phyloP scores from a whole-genome alignment of 2,797 vertebrate genomes.

The Pyrocephalus nanus region DNA sequence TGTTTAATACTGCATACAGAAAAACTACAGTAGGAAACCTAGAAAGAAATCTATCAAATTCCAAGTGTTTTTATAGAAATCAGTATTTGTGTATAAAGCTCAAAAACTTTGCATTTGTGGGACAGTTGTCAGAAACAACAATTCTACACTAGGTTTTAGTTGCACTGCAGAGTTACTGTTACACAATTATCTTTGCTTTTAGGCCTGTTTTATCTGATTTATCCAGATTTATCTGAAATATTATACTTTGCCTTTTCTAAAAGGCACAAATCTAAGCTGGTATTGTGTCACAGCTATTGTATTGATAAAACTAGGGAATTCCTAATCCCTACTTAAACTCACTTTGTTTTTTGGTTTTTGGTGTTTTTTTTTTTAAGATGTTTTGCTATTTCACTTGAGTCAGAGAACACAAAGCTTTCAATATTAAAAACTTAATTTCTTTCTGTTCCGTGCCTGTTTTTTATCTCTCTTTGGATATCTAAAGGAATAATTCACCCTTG shows the following conservation, averaged over 20 bases:
- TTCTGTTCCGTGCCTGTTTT: conserved; percentile 52
- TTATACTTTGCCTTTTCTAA: neutral
- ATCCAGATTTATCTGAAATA: neutral
- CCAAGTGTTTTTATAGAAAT: neutral
- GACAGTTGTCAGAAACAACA: neutral
- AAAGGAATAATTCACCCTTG: conserved; percentile 60
- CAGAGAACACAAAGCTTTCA: conserved; percentile 49
- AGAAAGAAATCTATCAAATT: neutral
- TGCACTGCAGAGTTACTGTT: neutral
- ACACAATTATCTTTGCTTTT: neutral
- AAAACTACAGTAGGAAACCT: neutral
- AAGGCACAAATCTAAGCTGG: neutral
- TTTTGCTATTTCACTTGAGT: conserved; percentile 44
- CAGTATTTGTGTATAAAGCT: neutral
- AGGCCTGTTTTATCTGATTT: neutral
- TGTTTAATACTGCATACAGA: neutral
- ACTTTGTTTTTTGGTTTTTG: neutral
- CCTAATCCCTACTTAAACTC: conserved; percentile 12
- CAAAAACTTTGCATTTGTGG: neutral
- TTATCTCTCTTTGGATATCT: conserved; percentile 50
- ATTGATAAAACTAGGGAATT: conserved; percentile 19
- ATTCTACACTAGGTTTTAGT: neutral
- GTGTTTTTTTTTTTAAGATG: neutral
- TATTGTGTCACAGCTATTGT: conserved; percentile 3
- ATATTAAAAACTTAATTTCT: conserved; percentile 37